phyloP scores from a whole-genome alignment of 2,888 invertebrate genomes.

The Euzophera pinguis region DNA sequence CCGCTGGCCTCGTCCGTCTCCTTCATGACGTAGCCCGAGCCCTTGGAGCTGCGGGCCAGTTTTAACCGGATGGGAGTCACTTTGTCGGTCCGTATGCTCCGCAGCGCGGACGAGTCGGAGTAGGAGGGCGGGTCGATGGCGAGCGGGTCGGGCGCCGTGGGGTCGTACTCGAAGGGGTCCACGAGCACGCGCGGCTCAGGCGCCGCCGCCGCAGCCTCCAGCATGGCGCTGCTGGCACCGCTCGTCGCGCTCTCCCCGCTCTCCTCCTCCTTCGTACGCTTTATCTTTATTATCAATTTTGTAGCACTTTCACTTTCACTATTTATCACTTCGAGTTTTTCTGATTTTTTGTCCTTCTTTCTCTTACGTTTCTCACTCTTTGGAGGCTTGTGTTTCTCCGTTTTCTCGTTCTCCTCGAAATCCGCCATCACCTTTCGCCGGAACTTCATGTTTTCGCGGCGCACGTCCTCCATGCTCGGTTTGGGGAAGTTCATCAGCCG shows the following conservation, averaged over 20 bases:
- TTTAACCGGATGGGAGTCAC: slow-evolving; percentile 91
- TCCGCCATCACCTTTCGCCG: slow-evolving; percentile 91
- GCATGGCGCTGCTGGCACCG: slow-evolving; percentile 29
- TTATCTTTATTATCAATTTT: slow-evolving; percentile 88
- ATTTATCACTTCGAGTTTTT: slow-evolving; percentile 73
- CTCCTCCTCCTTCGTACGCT: slow-evolving; percentile 70
- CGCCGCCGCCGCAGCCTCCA: slow-evolving; percentile 49
- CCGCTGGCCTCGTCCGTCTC: slow-evolving; percentile 41
- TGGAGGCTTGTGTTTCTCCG: slow-evolving; percentile 61
- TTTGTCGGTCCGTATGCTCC: slow-evolving; percentile 82
- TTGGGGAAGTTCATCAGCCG: slow-evolving; percentile 81
- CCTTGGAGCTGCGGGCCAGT: slow-evolving; percentile 89
- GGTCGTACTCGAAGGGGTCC: slow-evolving; percentile 71
- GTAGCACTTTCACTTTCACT: slow-evolving; percentile 81
- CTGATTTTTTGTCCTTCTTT: slow-evolving; percentile 76
- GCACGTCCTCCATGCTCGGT: slow-evolving; percentile 89
- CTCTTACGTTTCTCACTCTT: slow-evolving; percentile 69
- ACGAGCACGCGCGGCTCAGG: slow-evolving; percentile 42
- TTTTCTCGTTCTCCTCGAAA: slow-evolving; percentile 85
- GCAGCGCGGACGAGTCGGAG: slow-evolving; percentile 64
- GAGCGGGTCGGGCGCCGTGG: slow-evolving; percentile 66
- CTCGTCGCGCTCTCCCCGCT: slow-evolving; percentile 36
- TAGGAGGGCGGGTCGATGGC: slow-evolving; percentile 65
- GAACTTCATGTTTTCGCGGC: slow-evolving; percentile 92
- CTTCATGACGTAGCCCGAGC: slow-evolving; percentile 84